Percentiles rank a stretch among this genome's conserved stretches.
phyloP scores from a whole-genome alignment of 1,140 invertebrate species.

The Caenorhabditis brenneri region DNA sequence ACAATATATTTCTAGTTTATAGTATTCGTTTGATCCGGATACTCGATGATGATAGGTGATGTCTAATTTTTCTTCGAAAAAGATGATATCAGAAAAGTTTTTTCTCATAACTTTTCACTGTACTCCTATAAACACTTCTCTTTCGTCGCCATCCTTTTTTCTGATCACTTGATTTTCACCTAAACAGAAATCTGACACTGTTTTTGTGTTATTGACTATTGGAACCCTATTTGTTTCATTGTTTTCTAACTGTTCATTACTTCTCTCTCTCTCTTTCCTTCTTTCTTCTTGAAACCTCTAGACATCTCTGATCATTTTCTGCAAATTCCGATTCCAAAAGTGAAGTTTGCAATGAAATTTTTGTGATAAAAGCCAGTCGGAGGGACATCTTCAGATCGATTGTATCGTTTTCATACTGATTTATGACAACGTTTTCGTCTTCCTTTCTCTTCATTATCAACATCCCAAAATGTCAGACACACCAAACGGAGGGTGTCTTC shows the following conservation, averaged over 20 bases:
- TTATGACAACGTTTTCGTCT: not conserved
- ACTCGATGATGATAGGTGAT: too few species aligned
- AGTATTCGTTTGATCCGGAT: too few species aligned
- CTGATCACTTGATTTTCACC: conserved; percentile 16
- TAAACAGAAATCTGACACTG: not conserved
- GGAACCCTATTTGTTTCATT: not conserved
- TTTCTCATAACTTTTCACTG: not conserved
- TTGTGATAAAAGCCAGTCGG: conserved; percentile 12
- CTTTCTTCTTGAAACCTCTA: not conserved
- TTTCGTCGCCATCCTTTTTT: not conserved
- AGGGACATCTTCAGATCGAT: not conserved
- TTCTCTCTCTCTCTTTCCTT: not conserved
- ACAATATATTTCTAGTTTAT: too few species aligned
- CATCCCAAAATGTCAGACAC: conserved; percentile 6
- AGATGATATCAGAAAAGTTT: not conserved
- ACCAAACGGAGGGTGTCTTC: not conserved
- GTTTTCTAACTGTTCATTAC: not conserved
- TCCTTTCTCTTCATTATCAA: not conserved
- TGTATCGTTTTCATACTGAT: conserved; percentile 20
- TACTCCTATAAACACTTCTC: not conserved
- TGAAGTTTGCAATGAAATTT: not conserved
- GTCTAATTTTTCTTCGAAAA: not conserved
- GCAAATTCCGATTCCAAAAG: not conserved
- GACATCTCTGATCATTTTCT: conserved; percentile 2
- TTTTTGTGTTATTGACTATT: not conserved